phyloP scores from a whole-genome alignment of 2,113 vertebrate species.

The Psilopsiagon aymara region DNA sequence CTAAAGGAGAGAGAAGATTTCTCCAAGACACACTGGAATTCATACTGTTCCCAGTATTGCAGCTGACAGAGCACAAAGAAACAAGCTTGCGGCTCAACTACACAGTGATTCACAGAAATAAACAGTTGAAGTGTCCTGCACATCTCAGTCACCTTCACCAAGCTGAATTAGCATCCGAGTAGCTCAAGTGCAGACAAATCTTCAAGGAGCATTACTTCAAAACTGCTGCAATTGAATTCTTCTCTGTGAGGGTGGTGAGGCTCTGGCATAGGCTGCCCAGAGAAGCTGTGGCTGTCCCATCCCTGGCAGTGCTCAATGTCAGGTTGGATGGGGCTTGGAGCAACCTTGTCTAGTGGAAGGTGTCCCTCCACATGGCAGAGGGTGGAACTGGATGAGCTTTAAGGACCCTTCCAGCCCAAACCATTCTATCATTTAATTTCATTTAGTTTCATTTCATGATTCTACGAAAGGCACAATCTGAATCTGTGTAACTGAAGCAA shows the following conservation, averaged over 20 bases:
- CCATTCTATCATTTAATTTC: background rate
- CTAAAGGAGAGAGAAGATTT: background rate
- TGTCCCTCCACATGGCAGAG: background rate
- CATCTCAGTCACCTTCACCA: background rate
- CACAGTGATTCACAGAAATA: background rate
- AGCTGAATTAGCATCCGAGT: background rate
- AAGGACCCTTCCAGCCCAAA: background rate
- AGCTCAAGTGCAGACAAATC: background rate
- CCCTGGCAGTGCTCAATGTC: background rate
- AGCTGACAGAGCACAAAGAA: background rate
- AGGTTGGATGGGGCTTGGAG: background rate
- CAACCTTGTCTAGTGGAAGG: too few relatives aligned
- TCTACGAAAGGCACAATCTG: background rate
- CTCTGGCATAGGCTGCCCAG: background rate
- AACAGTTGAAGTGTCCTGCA: background rate
- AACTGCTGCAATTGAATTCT: background rate
- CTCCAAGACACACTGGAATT: background rate
- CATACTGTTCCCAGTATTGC: background rate
- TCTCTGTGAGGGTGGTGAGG: background rate
- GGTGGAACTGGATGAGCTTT: background rate
- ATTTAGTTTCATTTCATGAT: background rate
- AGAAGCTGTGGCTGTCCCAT: background rate
- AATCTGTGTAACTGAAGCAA: background rate
- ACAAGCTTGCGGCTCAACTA: fast-evolving
- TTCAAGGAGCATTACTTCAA: background rate